These are phyloP conservation scores for Podarcis siculus DNA, from an alignment of 2,797 vertebrate species.

Conservation along the genomic window DNA sequence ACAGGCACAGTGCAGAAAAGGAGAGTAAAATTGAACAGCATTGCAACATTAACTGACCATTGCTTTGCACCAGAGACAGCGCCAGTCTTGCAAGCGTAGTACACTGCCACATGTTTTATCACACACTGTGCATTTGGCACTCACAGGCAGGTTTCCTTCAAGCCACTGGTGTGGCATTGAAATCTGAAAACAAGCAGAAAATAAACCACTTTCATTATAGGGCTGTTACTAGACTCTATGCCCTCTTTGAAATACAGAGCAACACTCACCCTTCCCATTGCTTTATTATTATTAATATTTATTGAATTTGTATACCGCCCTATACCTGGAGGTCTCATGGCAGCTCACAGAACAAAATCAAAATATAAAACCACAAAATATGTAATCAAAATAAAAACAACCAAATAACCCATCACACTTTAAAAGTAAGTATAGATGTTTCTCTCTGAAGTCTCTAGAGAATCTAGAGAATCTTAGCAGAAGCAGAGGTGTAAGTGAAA, in stretches of 20 bases:
- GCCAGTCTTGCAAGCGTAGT: constrained; percentile 94
- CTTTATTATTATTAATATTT: not conserved
- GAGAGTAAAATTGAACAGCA: not conserved
- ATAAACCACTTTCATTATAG: not conserved
- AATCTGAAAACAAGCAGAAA: constrained; percentile 78
- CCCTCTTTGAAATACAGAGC: not conserved
- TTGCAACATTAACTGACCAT: constrained; percentile 83
- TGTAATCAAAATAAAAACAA: too few relatives aligned
- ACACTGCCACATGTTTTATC: constrained; percentile 97
- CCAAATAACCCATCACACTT: too few relatives aligned
- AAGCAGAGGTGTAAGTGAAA: not conserved
- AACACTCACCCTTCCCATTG: not conserved
- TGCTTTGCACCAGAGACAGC: constrained; percentile 97
- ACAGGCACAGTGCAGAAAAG: constrained; percentile 1
- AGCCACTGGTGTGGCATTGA: constrained; percentile 98
- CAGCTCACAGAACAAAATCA: too few relatives aligned
- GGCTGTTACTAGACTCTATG: not conserved
- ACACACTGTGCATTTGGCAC: constrained; percentile 92
- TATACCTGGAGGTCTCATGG: too few relatives aligned
- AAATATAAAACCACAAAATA: too few relatives aligned
- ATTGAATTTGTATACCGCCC: too few relatives aligned
- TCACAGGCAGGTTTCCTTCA: constrained; percentile 95
- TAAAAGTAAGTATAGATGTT: not conserved
- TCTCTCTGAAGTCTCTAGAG: not conserved
- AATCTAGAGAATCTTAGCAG: not conserved